These are phyloP conservation scores for Craterocephalus amniculus DNA, from an alignment of 2,797 vertebrate genomes.

Conservation along the genomic window DNA sequence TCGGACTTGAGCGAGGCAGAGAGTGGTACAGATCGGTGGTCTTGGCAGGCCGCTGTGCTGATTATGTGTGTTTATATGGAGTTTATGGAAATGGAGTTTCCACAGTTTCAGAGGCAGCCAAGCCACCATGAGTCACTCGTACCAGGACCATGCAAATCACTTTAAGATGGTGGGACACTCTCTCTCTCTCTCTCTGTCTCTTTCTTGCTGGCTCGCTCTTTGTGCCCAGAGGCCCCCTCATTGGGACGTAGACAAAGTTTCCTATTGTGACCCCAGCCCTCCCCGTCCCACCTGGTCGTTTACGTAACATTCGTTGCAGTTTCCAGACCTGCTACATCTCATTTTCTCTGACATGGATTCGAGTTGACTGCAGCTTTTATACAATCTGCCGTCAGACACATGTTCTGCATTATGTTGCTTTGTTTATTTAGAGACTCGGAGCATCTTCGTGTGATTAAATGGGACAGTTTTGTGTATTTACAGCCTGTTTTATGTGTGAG, in stretches of 20 bases:
- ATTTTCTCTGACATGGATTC: conserved; percentile 9
- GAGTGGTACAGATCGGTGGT: conserved; percentile 45
- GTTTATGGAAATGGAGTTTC: conserved; percentile 74
- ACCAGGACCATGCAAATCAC: conserved; percentile 65
- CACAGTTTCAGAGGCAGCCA: conserved; percentile 61
- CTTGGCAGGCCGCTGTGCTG: conserved; percentile 51
- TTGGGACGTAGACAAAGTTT: conserved; percentile 16
- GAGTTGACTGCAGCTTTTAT: conserved; percentile 13
- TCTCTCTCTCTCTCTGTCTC: not conserved
- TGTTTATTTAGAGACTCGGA: conserved; percentile 37
- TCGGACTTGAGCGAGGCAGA: conserved; percentile 53
- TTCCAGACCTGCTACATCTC: conserved; percentile 20
- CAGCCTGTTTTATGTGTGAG: not conserved
- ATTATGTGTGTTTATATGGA: conserved; percentile 37
- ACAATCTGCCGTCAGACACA: conserved; percentile 44
- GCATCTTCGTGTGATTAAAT: conserved; percentile 22
- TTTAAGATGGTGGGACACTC: conserved; percentile 67
- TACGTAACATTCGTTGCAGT: conserved; percentile 38
- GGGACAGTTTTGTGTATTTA: not conserved
- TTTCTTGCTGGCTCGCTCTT: not conserved
- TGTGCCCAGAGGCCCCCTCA: conserved; percentile 9
- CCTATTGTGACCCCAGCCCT: conserved; percentile 1
- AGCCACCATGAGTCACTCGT: conserved; percentile 73
- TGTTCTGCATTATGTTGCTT: conserved; percentile 48
- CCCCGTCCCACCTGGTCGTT: conserved; percentile 28